phyloP scores from a whole-genome alignment of 2,888 invertebrate species.

The Aphidoletes aphidimyza region DNA sequence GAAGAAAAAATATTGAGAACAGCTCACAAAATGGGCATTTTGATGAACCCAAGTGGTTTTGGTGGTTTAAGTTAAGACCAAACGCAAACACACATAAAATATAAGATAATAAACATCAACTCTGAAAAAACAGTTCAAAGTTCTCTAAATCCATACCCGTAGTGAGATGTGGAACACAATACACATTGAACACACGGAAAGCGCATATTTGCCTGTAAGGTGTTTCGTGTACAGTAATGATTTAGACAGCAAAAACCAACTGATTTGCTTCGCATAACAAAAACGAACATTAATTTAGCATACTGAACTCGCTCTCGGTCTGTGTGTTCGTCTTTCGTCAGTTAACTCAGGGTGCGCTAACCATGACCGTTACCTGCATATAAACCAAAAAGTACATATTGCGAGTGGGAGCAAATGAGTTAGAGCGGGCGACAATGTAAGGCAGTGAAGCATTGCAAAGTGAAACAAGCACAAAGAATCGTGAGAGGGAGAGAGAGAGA shows the following conservation, averaged over 20 bases:
- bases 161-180: too few species aligned
- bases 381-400: too few species aligned
- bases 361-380: not conserved
- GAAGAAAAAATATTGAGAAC: not conserved
- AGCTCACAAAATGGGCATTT: not conserved
- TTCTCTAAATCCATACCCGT: not conserved
- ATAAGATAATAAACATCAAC: constrained; percentile 17
- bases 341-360: too few species aligned
- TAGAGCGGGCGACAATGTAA: too few species aligned
- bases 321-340: not conserved
- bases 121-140: not conserved
- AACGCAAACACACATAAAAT: not conserved
- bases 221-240: not conserved
- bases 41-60: not conserved
- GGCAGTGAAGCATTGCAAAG: not conserved
- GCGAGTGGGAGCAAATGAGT: too few species aligned
- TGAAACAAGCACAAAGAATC: not conserved
- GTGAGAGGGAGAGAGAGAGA: not conserved
- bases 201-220: not conserved
- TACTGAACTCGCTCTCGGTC: not conserved
- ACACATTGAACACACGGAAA: not conserved
- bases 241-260: constrained; percentile 6
- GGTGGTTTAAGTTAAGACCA: not conserved
- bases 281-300: constrained; percentile 16
- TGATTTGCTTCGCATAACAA: not conserved